Conservation (phyloP, 2,888 invertebrate species). For the Margaritifera margaritifera region DNA sequence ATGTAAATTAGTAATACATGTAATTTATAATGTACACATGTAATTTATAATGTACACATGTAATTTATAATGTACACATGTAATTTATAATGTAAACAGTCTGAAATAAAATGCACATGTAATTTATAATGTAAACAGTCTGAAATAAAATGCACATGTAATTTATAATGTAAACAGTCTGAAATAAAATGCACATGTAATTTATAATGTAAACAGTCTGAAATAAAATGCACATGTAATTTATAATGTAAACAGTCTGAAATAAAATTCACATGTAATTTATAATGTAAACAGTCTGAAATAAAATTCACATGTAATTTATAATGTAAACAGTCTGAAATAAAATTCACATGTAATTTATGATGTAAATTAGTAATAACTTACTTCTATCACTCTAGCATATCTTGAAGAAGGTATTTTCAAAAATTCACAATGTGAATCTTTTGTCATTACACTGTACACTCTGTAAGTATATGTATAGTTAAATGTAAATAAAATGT, state of each 20-base stretch:
- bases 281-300: too few species aligned
- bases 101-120: conserved; percentile 7
- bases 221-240: conserved; percentile 32
- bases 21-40: too few species aligned
- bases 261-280: too few species aligned
- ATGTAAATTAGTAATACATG: not conserved
- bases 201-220: conserved; percentile 17
- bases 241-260: not conserved
- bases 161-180: not conserved
- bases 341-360: conserved; percentile 8
- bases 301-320: not conserved
- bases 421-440: conserved; percentile 67
- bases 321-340: not conserved
- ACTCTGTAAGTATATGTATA: conserved; percentile 52
- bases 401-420: conserved; percentile 68
- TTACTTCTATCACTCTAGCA: conserved; percentile 64
- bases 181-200: not conserved
- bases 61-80: too few species aligned
- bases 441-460: conserved; percentile 60
- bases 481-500: too few species aligned
- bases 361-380: conserved; percentile 2
- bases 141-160: too few species aligned
- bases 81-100: not conserved
- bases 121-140: not conserved
- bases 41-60: too few species aligned